Evolutionary conservation across 2,113 vertebrate species (phyloP).

Genomic region (Leptobrachium leishanense): DNA sequence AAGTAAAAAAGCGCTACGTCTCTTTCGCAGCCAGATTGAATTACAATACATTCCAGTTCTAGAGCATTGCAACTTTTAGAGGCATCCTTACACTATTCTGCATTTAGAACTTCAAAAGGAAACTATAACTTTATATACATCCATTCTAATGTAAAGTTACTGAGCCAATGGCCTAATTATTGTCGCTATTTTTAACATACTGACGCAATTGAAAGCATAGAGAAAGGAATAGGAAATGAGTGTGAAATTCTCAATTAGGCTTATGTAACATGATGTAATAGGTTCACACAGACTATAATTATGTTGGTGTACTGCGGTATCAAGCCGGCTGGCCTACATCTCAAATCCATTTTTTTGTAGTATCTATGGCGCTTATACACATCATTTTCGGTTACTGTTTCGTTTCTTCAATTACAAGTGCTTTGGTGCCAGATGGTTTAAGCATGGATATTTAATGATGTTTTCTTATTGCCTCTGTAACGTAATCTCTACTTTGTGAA

Average conservation of each 20-base stretch:
- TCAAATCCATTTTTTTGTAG: neutral
- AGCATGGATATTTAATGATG: slow-evolving; percentile 8
- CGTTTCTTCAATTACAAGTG: slow-evolving; percentile 25
- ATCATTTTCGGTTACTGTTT: neutral
- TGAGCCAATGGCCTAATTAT: too few species aligned
- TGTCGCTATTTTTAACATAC: neutral
- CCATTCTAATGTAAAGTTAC: too few species aligned
- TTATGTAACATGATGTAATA: neutral
- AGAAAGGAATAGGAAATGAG: neutral
- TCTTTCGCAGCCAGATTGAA: too few species aligned
- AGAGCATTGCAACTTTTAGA: too few species aligned
- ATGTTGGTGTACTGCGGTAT: neutral
- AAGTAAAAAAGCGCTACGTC: too few species aligned
- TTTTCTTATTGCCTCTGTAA: slow-evolving; percentile 34
- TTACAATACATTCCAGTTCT: too few species aligned
- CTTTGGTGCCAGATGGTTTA: slow-evolving; percentile 25
- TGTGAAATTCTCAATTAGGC: neutral
- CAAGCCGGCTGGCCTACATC: neutral
- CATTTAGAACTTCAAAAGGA: too few species aligned
- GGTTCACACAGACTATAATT: neutral
- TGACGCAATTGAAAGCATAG: neutral
- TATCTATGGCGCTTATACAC: neutral
- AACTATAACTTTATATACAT: too few species aligned
- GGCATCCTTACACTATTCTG: too few species aligned
- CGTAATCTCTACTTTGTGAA: slow-evolving; percentile 48